phyloP scores from a whole-genome alignment of 2,113 vertebrate genomes.

The Boleophthalmus pectinirostris region DNA sequence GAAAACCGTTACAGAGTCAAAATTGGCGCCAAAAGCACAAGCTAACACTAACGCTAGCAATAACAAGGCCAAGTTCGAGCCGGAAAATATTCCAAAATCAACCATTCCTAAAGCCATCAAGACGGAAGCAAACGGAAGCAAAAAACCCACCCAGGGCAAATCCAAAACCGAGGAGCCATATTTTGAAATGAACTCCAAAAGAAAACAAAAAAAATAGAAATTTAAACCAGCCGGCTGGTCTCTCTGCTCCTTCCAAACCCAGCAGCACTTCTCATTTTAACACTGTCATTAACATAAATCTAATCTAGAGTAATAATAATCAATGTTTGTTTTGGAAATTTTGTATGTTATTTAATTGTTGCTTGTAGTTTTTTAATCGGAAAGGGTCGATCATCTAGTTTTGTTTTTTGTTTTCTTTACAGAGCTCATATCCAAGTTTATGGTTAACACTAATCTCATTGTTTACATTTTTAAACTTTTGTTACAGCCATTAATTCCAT shows the following conservation, averaged over 20 bases:
- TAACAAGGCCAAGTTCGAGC: conserved; percentile 27
- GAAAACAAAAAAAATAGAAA: conserved; percentile 66
- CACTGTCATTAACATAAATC: conserved; percentile 9
- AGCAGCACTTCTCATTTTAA: conserved; percentile 34
- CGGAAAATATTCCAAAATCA: conserved; percentile 44
- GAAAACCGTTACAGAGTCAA: conserved; percentile 51
- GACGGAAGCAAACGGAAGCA: conserved; percentile 1
- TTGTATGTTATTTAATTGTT: conserved; percentile 43
- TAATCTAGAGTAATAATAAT: neutral
- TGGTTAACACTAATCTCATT: conserved; percentile 41
- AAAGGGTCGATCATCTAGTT: conserved; percentile 21
- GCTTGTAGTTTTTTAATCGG: conserved; percentile 39
- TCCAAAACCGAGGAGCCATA: conserved; percentile 82
- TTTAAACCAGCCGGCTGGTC: conserved; percentile 24
- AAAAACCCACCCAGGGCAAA: conserved; percentile 28
- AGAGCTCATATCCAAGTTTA: conserved; percentile 10
- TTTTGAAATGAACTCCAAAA: conserved; percentile 88
- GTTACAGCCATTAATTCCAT: conserved; percentile 8
- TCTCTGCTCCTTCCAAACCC: conserved; percentile 1
- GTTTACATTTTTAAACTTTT: conserved; percentile 49
- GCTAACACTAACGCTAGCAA: conserved; percentile 38
- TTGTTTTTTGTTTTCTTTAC: neutral
- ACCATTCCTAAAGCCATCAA: conserved; percentile 28
- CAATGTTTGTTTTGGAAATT: conserved; percentile 6
- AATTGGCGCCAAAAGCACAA: conserved; percentile 33